Evolutionary conservation across 2,888 invertebrate genomes (phyloP).

Genomic region (Trichogramma dendrolimi): DNA sequence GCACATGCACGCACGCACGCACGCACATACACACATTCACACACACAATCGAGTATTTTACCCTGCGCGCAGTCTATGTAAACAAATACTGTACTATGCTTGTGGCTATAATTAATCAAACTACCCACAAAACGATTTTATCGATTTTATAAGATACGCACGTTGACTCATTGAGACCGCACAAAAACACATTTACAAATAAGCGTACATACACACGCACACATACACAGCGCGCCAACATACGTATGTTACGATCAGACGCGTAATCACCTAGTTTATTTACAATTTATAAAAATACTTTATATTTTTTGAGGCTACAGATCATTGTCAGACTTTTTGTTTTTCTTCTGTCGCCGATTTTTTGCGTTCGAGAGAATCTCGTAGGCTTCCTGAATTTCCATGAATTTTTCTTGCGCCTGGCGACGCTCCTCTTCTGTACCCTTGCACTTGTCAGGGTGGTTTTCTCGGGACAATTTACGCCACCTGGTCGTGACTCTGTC

Average conservation of each 20-base stretch:
- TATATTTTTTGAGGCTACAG: slow-evolving; percentile 6
- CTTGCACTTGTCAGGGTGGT: slow-evolving; percentile 89
- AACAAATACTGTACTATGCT: too few species aligned
- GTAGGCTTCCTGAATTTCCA: slow-evolving; percentile 91
- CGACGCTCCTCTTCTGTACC: slow-evolving; percentile 63
- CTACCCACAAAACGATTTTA: too few species aligned
- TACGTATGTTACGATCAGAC: slow-evolving; percentile 18
- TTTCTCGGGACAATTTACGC: slow-evolving; percentile 75
- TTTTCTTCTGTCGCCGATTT: slow-evolving; percentile 67
- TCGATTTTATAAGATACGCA: slow-evolving; percentile 11
- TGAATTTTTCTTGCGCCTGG: slow-evolving; percentile 79
- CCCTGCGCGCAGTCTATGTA: too few species aligned
- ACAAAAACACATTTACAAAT: too few species aligned
- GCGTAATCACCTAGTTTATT: slow-evolving; percentile 23
- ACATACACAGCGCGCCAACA: background rate
- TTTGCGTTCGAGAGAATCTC: slow-evolving; percentile 82
- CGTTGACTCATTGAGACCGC: background rate
- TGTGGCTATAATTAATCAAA: too few species aligned
- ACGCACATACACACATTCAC: too few species aligned
- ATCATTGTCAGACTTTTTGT: slow-evolving; percentile 60
- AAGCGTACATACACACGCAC: background rate
- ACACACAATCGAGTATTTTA: too few species aligned
- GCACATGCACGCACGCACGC: too few species aligned
- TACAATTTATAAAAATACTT: slow-evolving; percentile 2
- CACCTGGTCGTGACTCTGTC: slow-evolving; percentile 80